These are phyloP conservation scores for Elachura formosa DNA, from an alignment of 2,113 vertebrate species.

Conservation along the genomic window DNA sequence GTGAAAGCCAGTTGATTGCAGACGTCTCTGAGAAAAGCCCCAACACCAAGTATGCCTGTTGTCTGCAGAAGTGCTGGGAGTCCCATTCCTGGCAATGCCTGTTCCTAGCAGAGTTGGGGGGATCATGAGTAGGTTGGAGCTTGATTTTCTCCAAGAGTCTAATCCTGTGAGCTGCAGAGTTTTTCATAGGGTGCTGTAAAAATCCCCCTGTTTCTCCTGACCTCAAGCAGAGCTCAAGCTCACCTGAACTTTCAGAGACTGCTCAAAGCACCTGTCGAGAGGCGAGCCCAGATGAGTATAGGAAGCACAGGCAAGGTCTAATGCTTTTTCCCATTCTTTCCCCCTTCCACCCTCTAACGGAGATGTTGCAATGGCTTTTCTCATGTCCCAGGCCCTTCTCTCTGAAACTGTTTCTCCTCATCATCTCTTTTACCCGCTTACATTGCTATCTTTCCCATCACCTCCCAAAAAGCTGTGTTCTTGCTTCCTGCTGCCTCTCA, in stretches of 20 bases:
- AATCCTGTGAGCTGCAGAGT: not conserved
- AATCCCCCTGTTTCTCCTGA: not conserved
- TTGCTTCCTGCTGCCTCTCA: constrained; percentile 21
- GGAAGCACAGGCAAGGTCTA: not conserved
- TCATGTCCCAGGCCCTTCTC: not conserved
- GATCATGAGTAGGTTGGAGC: not conserved
- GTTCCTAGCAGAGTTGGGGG: not conserved
- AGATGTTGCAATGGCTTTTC: not conserved
- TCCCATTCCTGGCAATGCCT: not conserved
- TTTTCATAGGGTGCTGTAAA: not conserved
- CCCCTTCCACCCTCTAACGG: not conserved
- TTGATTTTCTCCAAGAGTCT: not conserved
- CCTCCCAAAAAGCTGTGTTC: not conserved
- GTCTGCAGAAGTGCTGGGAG: not conserved
- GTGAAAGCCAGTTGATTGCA: not conserved
- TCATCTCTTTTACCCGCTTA: not conserved
- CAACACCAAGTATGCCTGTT: not conserved
- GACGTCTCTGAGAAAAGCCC: not conserved
- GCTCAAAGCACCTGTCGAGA: not conserved
- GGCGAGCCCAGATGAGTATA: not conserved
- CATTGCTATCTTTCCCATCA: not conserved
- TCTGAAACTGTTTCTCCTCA: not conserved
- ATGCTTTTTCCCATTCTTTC: not conserved
- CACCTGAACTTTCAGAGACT: not conserved
- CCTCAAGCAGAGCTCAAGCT: not conserved